Conservation (phyloP, 1,140 invertebrate species). For the Pararge aegeria region DNA sequence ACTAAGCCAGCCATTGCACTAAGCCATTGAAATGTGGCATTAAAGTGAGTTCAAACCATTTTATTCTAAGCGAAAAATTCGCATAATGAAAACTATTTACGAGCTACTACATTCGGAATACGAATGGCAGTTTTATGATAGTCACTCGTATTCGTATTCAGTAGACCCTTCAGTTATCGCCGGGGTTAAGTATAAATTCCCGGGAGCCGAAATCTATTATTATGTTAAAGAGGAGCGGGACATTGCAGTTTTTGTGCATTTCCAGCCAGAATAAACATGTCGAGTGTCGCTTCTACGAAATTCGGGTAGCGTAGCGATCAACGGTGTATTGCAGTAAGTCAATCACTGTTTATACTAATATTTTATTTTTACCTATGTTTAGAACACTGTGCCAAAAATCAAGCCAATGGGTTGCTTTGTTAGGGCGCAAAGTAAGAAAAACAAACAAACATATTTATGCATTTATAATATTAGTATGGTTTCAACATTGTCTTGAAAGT, state of each 20-base stretch:
- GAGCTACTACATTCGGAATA: not conserved
- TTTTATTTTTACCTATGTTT: too few relatives aligned
- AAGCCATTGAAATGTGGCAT: too few relatives aligned
- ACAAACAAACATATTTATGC: too few relatives aligned
- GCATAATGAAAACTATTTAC: slow-evolving; percentile 7
- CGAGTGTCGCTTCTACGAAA: slow-evolving; percentile 41
- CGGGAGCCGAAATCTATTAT: slow-evolving; percentile 60
- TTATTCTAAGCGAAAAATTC: slow-evolving; percentile 5
- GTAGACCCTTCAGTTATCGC: slow-evolving; percentile 26
- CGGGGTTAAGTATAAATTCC: slow-evolving; percentile 57
- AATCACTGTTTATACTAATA: not conserved
- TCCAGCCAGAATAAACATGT: slow-evolving; percentile 58
- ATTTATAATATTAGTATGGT: not conserved
- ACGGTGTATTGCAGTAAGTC: not conserved
- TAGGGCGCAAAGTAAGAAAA: too few relatives aligned
- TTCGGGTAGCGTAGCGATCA: slow-evolving; percentile 20
- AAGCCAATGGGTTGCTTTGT: too few relatives aligned
- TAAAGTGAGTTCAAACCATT: not conserved
- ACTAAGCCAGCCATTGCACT: too few relatives aligned
- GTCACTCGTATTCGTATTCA: slow-evolving; percentile 23
- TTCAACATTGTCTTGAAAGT: too few relatives aligned
- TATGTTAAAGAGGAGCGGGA: slow-evolving; percentile 63
- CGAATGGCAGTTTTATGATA: slow-evolving; percentile 17
- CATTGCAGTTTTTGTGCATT: slow-evolving; percentile 62
- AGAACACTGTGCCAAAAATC: too few relatives aligned